Conservation (phyloP, 2,797 vertebrate genomes). For the Megaceryle alcyon region DNA sequence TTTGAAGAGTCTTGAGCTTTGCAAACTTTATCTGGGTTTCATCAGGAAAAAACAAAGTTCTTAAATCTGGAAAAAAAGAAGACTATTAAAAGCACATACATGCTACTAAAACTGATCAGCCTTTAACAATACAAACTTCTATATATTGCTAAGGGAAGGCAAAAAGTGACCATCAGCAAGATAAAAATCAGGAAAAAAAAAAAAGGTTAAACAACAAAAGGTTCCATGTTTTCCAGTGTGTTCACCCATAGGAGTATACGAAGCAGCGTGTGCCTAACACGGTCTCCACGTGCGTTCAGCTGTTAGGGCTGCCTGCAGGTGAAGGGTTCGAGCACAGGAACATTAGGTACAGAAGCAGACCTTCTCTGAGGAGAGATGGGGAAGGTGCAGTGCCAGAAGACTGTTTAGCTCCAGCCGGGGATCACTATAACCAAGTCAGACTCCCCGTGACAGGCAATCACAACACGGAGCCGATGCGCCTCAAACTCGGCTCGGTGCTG, state of each 20-base stretch:
- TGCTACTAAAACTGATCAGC: background rate
- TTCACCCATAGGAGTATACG: fast-evolving
- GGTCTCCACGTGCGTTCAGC: fast-evolving
- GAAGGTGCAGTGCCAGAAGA: background rate
- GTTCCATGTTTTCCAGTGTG: background rate
- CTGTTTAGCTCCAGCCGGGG: background rate
- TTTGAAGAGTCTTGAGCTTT: constrained; percentile 21
- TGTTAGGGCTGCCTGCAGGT: background rate
- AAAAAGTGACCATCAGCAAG: background rate
- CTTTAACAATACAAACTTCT: background rate
- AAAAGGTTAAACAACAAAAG: background rate
- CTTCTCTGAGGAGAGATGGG: fast-evolving
- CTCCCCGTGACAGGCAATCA: background rate
- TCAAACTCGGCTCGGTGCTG: background rate
- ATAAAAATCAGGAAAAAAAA: background rate
- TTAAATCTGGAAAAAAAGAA: constrained; percentile 3
- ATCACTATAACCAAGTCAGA: background rate
- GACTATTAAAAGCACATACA: constrained; percentile 8
- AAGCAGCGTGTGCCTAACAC: fast-evolving
- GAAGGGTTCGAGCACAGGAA: background rate
- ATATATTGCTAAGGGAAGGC: background rate
- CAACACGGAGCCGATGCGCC: background rate
- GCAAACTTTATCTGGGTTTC: constrained; percentile 37
- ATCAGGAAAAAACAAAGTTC: constrained; percentile 21
- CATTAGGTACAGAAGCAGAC: fast-evolving